These are phyloP conservation scores for Phyllostomus discolor DNA, from an alignment of 2,113 vertebrate genomes.

Conservation along the genomic window DNA sequence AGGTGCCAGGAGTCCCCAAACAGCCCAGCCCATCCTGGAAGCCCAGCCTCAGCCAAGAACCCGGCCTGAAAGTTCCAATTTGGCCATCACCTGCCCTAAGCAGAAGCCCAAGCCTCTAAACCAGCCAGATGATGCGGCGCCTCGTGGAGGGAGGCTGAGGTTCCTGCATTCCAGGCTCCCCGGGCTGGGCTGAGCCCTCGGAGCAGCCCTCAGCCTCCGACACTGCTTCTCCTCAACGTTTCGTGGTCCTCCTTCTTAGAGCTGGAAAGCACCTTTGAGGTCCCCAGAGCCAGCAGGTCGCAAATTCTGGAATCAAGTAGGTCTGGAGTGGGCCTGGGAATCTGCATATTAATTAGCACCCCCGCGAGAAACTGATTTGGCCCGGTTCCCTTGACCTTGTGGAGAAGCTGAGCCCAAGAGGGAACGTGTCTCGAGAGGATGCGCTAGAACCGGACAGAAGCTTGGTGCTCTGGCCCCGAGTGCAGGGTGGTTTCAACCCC, in stretches of 20 bases:
- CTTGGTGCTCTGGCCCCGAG: neutral
- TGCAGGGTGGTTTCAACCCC: neutral
- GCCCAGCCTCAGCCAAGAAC: neutral
- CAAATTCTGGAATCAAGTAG: neutral
- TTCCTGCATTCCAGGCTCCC: neutral
- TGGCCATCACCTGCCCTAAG: conserved; percentile 38
- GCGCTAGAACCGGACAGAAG: neutral
- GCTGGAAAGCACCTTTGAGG: neutral
- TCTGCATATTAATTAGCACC: neutral
- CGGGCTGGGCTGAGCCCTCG: neutral
- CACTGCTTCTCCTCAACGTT: neutral
- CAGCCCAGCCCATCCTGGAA: neutral
- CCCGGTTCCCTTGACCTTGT: neutral
- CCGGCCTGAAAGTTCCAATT: neutral
- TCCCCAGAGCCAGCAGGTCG: neutral
- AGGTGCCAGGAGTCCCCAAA: neutral
- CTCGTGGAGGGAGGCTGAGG: neutral
- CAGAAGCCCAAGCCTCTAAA: conserved; percentile 42
- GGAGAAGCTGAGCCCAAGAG: neutral
- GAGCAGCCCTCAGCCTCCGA: neutral
- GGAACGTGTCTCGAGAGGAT: neutral
- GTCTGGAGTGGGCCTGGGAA: neutral
- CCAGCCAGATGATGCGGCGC: neutral
- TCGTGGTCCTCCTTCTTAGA: neutral
- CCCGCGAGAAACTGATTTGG: neutral